Evolutionary conservation across 2,888 invertebrate species (phyloP).

Genomic region (Apotomis turbidana): DNA sequence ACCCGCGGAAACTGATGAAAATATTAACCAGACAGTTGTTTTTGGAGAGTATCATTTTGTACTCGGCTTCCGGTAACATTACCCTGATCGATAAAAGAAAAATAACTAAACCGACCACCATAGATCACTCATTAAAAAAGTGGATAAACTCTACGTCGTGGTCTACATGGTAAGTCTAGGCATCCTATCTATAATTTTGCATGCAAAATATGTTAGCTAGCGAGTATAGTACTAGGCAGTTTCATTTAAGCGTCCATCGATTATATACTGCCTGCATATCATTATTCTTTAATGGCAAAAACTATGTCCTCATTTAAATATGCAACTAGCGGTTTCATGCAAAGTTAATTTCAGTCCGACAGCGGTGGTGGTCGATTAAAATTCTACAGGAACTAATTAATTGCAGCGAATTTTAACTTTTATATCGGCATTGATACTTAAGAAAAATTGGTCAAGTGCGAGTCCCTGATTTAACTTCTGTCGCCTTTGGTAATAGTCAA

Average conservation of each 20-base stretch:
- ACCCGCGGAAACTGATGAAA: no score
- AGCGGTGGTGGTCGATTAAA: not conserved
- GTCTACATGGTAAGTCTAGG: not conserved
- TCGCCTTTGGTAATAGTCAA: no score
- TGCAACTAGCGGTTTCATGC: conserved; percentile 25
- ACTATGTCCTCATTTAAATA: conserved; percentile 36
- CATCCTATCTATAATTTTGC: not conserved
- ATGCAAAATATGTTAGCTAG: conserved; percentile 11
- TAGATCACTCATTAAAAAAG: not conserved
- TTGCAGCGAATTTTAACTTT: no score
- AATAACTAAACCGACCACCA: not conserved
- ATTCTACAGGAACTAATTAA: not conserved
- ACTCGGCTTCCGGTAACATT: no score
- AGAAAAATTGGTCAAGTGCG: no score
- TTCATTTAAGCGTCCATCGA: not conserved
- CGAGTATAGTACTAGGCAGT: not conserved
- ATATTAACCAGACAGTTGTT: no score
- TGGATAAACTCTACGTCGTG: not conserved
- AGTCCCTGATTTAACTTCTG: no score
- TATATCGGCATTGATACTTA: no score
- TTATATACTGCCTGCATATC: conserved; percentile 18
- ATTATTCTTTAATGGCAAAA: conserved; percentile 14
- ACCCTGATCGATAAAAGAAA: no score
- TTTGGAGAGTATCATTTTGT: no score
- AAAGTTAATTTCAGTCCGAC: conserved; percentile 12